Evolutionary conservation across 2,888 invertebrate species (phyloP), one percentile per base, ranked within the genome.

Genomic region (Spilosoma lubricipeda): DNA sequence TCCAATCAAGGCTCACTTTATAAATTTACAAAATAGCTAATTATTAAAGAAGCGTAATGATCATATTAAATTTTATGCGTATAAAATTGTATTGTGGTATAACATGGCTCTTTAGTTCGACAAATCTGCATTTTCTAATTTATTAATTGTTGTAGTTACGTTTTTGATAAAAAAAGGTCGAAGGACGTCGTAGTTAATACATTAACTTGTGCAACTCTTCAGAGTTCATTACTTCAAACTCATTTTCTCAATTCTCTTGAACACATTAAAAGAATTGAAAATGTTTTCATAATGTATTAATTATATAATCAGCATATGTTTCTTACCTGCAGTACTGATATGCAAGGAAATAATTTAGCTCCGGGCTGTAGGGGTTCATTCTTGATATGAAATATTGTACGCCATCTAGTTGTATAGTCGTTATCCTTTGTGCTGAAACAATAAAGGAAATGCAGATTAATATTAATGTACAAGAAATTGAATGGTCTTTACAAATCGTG

Each of bases 341-440:
- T 69, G 98, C 98, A 89, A 98, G 96, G 96, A 98, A 98, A 91
- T 98, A 98, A 94, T 98, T 98, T 80, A 98, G 96, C 92, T 98
- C 98, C 45, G 98, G 98, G 81, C 98, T 98, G 93, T 98, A 98
- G 20, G 98, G 98, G 93, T 98, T 98, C 98, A 98, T 98, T 89
- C 98, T 96, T 87, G 98, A 98, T 83, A 98, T 97, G 91, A 98
- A 98, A 91, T 98, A 98, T 90, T 98, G 98, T 75, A 98, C 97
- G 78, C 98, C 98, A 94, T 98, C 98, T 87, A 98, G 93, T 91
- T 98, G 98, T 86, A 98, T 98, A 83, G 98, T 98, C 79, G 98
- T 98, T 95, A 98, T 98, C 94, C 98, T 97, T 96, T 98, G 98
- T 86, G 97, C 98, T 98, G 96, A 64, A 96, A 96, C 91, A 92